Evolutionary conservation across 2,797 vertebrate genomes (phyloP).

Genomic region (Tapera naevia): DNA sequence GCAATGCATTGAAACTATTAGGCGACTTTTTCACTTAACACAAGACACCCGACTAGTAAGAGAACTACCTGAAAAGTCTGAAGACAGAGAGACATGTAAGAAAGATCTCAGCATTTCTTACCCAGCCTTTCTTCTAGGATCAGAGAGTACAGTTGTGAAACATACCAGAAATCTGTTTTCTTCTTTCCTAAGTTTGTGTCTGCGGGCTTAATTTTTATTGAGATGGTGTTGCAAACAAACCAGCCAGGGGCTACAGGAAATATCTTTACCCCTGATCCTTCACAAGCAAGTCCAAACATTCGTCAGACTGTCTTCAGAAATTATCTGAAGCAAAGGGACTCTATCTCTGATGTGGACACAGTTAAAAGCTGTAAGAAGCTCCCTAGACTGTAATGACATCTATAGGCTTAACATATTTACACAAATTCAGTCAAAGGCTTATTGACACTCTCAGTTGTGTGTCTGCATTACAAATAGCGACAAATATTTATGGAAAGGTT

Average conservation of each 20-base stretch:
- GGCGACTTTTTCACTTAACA: constrained; percentile 8
- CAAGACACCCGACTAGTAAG: not conserved
- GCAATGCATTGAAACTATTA: not conserved
- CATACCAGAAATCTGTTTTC: constrained; percentile 51
- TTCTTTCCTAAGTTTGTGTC: constrained; percentile 48
- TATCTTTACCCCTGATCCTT: not conserved
- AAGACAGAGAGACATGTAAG: not conserved
- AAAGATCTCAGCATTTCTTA: constrained; percentile 34
- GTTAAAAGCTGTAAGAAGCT: constrained; percentile 53
- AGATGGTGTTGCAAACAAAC: constrained; percentile 63
- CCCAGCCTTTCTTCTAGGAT: constrained; percentile 50
- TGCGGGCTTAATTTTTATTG: constrained; percentile 59
- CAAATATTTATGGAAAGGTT: constrained; percentile 52
- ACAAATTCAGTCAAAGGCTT: constrained; percentile 54
- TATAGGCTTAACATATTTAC: constrained; percentile 45
- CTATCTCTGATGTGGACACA: not conserved
- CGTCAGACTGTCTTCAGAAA: constrained; percentile 28
- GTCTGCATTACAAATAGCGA: constrained; percentile 45
- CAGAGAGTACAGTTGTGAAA: constrained; percentile 21
- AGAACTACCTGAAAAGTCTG: not conserved
- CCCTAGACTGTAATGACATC: constrained; percentile 37
- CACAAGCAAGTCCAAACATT: not conserved
- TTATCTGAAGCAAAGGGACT: constrained; percentile 16
- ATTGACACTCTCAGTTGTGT: constrained; percentile 19
- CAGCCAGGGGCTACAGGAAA: constrained; percentile 52